Conservation (phyloP, 2,113 vertebrate genomes). For the Vicugna pacos region DNA sequence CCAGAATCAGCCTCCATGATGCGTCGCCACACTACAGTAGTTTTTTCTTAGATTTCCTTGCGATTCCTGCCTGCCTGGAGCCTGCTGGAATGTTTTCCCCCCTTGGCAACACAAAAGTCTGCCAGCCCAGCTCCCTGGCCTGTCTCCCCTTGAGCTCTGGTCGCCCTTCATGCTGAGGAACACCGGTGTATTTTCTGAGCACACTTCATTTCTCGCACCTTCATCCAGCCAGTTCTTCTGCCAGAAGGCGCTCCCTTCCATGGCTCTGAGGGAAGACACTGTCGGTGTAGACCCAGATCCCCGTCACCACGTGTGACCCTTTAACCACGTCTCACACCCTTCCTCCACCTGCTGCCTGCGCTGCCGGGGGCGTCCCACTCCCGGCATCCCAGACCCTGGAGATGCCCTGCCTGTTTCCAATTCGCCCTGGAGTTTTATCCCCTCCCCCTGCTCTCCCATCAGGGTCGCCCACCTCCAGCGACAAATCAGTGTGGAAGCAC, state of each 20-base stretch:
- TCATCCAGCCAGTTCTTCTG: neutral
- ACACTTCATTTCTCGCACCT: neutral
- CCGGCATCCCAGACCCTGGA: neutral
- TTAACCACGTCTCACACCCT: fast-evolving
- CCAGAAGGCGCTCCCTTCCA: neutral
- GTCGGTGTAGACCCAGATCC: neutral
- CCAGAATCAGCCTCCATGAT: neutral
- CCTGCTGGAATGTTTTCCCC: neutral
- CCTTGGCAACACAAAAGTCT: neutral
- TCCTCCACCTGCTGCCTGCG: neutral
- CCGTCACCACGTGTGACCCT: neutral
- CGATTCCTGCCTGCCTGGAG: neutral
- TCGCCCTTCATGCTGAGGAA: neutral
- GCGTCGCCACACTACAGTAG: fast-evolving
- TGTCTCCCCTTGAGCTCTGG: neutral
- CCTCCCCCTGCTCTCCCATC: neutral
- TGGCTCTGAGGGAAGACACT: neutral
- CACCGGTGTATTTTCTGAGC: neutral
- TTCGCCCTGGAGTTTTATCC: neutral
- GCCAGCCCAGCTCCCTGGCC: neutral
- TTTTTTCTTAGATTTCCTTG: neutral
- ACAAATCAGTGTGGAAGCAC: neutral
- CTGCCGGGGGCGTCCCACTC: neutral
- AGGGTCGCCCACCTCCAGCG: neutral
- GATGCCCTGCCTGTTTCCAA: fast-evolving